Evolutionary conservation across 2,888 invertebrate species (phyloP).

Genomic region (Plagodis dolabraria): DNA sequence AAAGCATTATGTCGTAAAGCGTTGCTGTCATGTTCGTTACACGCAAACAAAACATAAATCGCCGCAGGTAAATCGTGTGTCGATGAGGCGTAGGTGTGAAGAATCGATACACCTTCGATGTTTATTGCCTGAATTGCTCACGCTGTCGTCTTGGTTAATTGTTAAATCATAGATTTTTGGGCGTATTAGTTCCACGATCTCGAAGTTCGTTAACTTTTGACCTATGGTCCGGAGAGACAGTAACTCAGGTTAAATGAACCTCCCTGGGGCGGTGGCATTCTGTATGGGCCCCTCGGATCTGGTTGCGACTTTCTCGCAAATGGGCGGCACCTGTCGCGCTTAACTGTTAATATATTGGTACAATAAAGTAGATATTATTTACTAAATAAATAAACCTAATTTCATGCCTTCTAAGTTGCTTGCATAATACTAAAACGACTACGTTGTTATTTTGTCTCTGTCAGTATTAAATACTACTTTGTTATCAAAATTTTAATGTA

Average conservation of each 20-base stretch:
- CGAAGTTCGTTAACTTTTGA: slow-evolving; percentile 36
- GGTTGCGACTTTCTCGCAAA: slow-evolving; percentile 62
- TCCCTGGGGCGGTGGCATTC: slow-evolving; percentile 25
- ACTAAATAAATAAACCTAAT: no score
- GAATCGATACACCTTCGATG: slow-evolving; percentile 31
- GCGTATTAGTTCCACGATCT: slow-evolving; percentile 25
- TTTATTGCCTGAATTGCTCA: slow-evolving; percentile 22
- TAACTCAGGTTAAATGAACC: slow-evolving; percentile 19
- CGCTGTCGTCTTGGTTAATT: slow-evolving; percentile 32
- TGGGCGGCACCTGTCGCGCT: slow-evolving; percentile 70
- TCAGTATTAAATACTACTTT: no score
- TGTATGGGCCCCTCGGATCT: slow-evolving; percentile 33
- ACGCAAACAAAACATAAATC: slow-evolving; percentile 30
- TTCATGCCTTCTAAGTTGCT: no score
- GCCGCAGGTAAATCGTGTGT: slow-evolving; percentile 29
- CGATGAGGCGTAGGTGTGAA: slow-evolving; percentile 37
- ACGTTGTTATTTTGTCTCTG: no score
- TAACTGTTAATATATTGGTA: slow-evolving; percentile 41
- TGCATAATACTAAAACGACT: no score
- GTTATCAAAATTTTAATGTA: no score
- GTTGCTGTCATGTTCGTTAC: slow-evolving; percentile 23
- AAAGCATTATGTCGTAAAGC: slow-evolving; percentile 23
- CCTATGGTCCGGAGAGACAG: slow-evolving; percentile 22
- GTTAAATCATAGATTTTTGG: slow-evolving; percentile 31
- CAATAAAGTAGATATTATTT: slow-evolving; percentile 28